Percentiles rank a stretch among this genome's conserved stretches.
phyloP scores from a whole-genome alignment of 2,888 invertebrate species.

The Lordiphosa fenestrarum region DNA sequence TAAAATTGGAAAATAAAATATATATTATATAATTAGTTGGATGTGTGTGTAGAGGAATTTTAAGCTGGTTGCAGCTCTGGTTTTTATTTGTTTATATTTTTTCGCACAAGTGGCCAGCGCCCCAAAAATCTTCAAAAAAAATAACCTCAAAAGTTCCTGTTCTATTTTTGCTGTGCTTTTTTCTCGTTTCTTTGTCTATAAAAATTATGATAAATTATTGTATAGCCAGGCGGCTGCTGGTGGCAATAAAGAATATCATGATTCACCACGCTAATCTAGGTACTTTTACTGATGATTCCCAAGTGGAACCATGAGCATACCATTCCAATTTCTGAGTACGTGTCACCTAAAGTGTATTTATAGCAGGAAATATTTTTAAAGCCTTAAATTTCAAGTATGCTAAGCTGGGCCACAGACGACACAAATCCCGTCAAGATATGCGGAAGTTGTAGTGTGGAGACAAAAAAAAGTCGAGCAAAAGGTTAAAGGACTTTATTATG shows the following conservation, averaged over 20 bases:
- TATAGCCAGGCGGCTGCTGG: slow-evolving; percentile 30
- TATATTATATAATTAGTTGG: slow-evolving; percentile 6
- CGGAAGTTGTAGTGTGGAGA: slow-evolving; percentile 43
- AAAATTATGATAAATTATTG: slow-evolving; percentile 47
- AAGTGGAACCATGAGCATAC: slow-evolving; percentile 2
- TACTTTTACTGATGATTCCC: slow-evolving; percentile 4
- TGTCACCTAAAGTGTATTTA: too few species aligned
- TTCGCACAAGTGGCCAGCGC: slow-evolving; percentile 31
- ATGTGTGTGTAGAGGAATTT: slow-evolving; percentile 34
- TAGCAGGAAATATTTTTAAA: slow-evolving; percentile 2
- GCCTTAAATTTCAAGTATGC: slow-evolving; percentile 6
- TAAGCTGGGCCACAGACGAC: slow-evolving; percentile 8
- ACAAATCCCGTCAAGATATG: slow-evolving; percentile 37
- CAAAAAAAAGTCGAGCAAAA: slow-evolving; percentile 45
- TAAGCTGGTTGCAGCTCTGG: slow-evolving; percentile 40
- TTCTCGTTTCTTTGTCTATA: slow-evolving; percentile 41
- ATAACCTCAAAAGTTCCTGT: neutral
- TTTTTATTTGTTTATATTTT: slow-evolving; percentile 40
- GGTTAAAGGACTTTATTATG: slow-evolving; percentile 60
- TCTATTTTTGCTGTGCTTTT: slow-evolving; percentile 6
- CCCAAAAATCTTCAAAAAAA: slow-evolving; percentile 6
- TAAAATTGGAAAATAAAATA: slow-evolving; percentile 20
- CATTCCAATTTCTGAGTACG: too few species aligned
- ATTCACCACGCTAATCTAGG: slow-evolving; percentile 21
- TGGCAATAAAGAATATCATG: slow-evolving; percentile 8